A percentile compares a stretch with the other conserved stretches of the same genome.
Conservation (phyloP, 2,113 vertebrate genomes). For the Myiagra hebetior region DNA sequence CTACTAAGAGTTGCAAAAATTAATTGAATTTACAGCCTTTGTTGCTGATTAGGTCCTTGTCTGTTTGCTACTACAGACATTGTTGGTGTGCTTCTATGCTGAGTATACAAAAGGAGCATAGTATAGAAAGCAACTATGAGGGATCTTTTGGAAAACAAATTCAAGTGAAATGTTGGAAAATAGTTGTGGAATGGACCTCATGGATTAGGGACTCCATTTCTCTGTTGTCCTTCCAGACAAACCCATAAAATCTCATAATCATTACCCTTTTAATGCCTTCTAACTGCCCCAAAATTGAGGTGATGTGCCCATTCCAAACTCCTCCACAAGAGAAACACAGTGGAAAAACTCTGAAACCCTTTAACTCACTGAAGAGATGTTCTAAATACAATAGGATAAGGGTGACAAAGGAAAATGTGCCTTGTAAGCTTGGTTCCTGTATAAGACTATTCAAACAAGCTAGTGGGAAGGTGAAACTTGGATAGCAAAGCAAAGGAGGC, state of each 20-base stretch:
- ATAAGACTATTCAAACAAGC: background rate
- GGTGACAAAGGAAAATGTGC: background rate
- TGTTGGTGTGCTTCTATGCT: background rate
- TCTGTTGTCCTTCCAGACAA: background rate
- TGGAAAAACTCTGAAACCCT: background rate
- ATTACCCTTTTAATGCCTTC: background rate
- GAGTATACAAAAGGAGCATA: background rate
- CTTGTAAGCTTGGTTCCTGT: background rate
- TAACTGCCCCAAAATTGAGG: background rate
- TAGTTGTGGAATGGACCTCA: background rate
- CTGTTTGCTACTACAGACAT: background rate
- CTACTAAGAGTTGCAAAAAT: background rate
- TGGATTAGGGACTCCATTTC: background rate
- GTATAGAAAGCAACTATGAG: background rate
- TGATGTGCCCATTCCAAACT: background rate
- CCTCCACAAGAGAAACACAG: background rate
- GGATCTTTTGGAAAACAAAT: background rate
- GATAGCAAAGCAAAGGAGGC: background rate
- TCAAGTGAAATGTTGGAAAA: background rate
- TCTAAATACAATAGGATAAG: background rate
- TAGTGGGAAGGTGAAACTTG: background rate
- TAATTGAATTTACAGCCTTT: background rate
- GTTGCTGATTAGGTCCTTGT: background rate
- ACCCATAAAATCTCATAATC: background rate
- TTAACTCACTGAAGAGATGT: background rate